Evolutionary conservation across 2,888 invertebrate species (phyloP), one percentile per base, ranked within the genome.

Genomic region (Mesoligia furuncula): DNA sequence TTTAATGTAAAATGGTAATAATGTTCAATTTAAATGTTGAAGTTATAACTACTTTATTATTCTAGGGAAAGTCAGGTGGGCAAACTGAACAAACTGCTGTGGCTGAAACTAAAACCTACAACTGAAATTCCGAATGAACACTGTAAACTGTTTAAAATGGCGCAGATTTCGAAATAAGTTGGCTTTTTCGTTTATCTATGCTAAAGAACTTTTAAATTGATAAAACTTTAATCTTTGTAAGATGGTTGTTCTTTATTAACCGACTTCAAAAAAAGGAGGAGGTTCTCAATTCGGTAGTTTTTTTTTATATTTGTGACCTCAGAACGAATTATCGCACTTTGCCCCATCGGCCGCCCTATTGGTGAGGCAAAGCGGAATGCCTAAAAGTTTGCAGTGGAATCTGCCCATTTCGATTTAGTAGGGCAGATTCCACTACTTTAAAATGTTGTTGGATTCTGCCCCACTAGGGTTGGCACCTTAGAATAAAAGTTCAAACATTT

Each of bases 21-120:
- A 57, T 57, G 39, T 45, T 61, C 3, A 36, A 75, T 71, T 71
- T 48, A n/a, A 57, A 72, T 78, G 54, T 75, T 79, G n/a, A 74
- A 66, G 36, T 74, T 83, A 51, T 48, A 54, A 61, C 79, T 64
- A 69, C 48, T 83, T 82, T 75, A 82, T 61, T 79, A 82, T 82
- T 79, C 68, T 8, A 64, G 54, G 20, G 36, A 62, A 65, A 54
- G 31, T 66, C 79, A 75, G 75, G 79, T 79, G 65, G 39, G 72
- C 36, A 48, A 9, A 48, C 57, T 80, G 67, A 80, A 62, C 77
- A 69, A 80, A 65, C 64, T 64, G 65, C 11, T 51, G 57, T 9
- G n/a, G n/a, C 61, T 69, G 61, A 79, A 83, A 83, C 83, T 75
- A 72, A 72, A 83, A 78, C 74, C 59, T 75, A 68, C 65, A 62